A percentile compares a stretch with the other conserved stretches of the same genome.
These are phyloP conservation scores for Centropus bengalensis DNA, from an alignment of 2,113 vertebrate species.

Conservation along the genomic window DNA sequence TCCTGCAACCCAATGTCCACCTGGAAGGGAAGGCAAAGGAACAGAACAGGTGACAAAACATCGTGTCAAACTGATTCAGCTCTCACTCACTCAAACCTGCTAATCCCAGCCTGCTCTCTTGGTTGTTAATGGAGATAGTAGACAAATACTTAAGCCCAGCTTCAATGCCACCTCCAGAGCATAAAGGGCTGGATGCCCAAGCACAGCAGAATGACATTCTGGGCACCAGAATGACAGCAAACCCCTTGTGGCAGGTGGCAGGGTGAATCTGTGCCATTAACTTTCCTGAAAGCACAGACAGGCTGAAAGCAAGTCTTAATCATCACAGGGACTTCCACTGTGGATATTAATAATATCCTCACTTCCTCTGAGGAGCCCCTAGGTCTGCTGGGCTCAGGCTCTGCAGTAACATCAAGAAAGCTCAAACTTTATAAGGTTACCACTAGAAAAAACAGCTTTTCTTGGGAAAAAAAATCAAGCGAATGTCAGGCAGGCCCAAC, in stretches of 20 bases:
- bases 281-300: neutral
- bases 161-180: neutral
- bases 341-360: constrained; percentile 20
- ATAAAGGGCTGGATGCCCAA: neutral
- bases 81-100: neutral
- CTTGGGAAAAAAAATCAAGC: neutral
- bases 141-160: neutral
- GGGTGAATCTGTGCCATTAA: neutral
- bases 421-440: neutral
- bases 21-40: neutral
- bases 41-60: neutral
- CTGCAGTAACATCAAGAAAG: neutral
- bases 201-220: neutral
- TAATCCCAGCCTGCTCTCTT: neutral
- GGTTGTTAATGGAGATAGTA: neutral
- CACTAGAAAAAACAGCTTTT: neutral
- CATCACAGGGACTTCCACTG: constrained; percentile 28
- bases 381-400: neutral
- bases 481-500: neutral
- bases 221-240: neutral
- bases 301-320: neutral
- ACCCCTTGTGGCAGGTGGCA: neutral
- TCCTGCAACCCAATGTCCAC: neutral
- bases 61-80: neutral
- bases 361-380: neutral